These are phyloP conservation scores for Pholis gunnellus DNA, from an alignment of 2,113 vertebrate genomes.

Conservation along the genomic window DNA sequence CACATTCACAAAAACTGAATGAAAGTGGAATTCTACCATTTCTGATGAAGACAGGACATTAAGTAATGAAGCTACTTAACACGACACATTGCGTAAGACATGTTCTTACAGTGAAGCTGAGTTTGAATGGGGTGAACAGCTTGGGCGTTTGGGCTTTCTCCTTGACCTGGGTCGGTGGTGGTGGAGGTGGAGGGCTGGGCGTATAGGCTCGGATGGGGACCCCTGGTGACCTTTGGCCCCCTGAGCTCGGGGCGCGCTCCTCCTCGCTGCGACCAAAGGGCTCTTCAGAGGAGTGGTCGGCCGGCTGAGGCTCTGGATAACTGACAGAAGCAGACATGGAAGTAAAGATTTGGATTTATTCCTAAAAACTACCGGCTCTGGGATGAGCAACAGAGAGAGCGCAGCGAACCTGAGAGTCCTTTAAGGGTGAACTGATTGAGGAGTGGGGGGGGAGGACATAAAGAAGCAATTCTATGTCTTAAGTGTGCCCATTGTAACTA, in stretches of 20 bases:
- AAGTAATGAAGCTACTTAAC: background rate
- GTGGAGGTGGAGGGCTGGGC: conserved; percentile 58
- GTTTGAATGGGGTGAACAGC: conserved; percentile 76
- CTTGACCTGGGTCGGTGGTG: conserved; percentile 29
- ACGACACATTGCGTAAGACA: background rate
- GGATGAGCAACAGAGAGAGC: background rate
- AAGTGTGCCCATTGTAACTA: too few relatives aligned
- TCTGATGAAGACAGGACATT: background rate
- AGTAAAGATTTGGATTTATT: background rate
- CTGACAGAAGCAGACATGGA: conserved; percentile 34
- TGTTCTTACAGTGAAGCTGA: conserved; percentile 67
- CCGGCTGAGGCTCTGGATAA: conserved; percentile 60
- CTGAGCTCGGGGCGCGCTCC: conserved; percentile 54
- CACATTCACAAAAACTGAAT: background rate
- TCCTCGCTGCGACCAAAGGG: conserved; percentile 36
- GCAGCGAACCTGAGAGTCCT: background rate
- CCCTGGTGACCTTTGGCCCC: conserved; percentile 57
- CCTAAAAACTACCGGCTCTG: background rate
- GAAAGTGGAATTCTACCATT: background rate
- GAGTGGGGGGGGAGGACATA: too few relatives aligned
- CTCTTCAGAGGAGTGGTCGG: conserved; percentile 49
- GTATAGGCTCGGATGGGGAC: conserved; percentile 20
- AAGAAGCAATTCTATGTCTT: too few relatives aligned
- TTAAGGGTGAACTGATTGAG: too few relatives aligned
- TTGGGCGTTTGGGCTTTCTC: conserved; percentile 61